Conservation (phyloP, 2,888 invertebrate genomes). For the Yponomeuta malinellus region DNA sequence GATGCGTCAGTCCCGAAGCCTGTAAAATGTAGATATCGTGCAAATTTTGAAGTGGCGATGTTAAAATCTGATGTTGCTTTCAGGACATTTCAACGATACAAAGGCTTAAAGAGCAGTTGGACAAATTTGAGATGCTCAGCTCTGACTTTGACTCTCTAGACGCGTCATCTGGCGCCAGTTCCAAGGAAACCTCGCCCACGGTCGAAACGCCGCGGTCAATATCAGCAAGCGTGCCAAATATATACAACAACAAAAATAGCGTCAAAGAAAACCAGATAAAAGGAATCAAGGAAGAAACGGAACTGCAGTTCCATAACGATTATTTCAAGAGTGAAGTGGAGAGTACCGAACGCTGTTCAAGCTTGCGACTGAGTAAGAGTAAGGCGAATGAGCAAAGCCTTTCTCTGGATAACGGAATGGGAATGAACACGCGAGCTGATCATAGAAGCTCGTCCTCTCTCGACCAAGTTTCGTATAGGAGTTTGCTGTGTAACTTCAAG, state of each 20-base stretch:
- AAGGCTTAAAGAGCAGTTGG: conserved; percentile 85
- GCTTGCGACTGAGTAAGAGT: conserved; percentile 23
- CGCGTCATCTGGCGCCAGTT: conserved; percentile 77
- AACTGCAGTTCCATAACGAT: conserved; percentile 56
- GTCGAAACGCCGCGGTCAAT: conserved; percentile 47
- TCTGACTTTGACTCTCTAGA: conserved; percentile 83
- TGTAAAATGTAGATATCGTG: too few relatives aligned
- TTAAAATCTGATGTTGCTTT: not conserved
- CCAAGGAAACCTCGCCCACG: conserved; percentile 78
- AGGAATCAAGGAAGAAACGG: conserved; percentile 33
- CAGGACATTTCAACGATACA: conserved; percentile 83
- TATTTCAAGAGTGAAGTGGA: conserved; percentile 60
- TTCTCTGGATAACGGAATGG: conserved; percentile 45
- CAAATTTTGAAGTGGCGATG: too few relatives aligned
- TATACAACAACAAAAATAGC: conserved; percentile 34
- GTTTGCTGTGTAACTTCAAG: conserved; percentile 41
- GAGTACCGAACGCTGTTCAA: conserved; percentile 9
- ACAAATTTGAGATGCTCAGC: conserved; percentile 80
- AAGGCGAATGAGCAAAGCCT: conserved; percentile 36
- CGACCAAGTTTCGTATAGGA: conserved; percentile 53
- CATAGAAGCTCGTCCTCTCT: conserved; percentile 49
- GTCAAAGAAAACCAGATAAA: conserved; percentile 29
- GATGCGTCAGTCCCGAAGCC: too few relatives aligned
- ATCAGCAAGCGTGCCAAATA: conserved; percentile 54
- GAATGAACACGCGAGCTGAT: conserved; percentile 44